phyloP scores from a whole-genome alignment of 2,797 vertebrate species.

The Platalea minor region DNA sequence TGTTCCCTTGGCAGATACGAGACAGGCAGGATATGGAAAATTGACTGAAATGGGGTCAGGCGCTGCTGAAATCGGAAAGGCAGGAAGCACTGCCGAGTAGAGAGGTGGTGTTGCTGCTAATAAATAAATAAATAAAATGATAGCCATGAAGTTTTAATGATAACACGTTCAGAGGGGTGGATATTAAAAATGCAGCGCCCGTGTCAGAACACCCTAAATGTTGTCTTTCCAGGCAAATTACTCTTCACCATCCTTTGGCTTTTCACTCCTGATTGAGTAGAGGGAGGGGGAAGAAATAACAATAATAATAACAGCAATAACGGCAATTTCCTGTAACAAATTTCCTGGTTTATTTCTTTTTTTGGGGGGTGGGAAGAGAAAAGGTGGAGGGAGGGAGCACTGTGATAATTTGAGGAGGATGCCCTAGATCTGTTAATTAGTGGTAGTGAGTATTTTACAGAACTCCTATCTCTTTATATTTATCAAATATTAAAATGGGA shows the following conservation, averaged over 20 bases:
- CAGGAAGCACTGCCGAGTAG: constrained; percentile 58
- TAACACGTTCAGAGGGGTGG: constrained; percentile 25
- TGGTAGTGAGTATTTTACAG: constrained; percentile 24
- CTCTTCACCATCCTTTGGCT: constrained; percentile 47
- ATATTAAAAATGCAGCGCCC: constrained; percentile 36
- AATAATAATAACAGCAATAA: constrained; percentile 20
- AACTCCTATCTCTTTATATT: constrained; percentile 51
- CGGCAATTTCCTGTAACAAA: neutral
- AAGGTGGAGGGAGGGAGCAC: neutral
- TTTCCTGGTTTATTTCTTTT: constrained; percentile 22
- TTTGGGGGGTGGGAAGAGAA: neutral
- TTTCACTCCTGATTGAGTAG: constrained; percentile 31
- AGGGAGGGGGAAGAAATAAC: constrained; percentile 26
- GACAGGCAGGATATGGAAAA: constrained; percentile 82
- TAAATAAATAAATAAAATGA: constrained; percentile 25
- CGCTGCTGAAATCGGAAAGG: constrained; percentile 72
- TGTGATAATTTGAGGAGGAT: constrained; percentile 45
- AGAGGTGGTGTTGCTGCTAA: constrained; percentile 52
- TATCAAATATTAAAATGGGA: constrained; percentile 77
- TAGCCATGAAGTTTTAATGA: constrained; percentile 70
- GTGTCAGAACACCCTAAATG: neutral
- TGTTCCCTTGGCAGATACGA: constrained; percentile 75
- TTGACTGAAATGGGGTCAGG: constrained; percentile 83
- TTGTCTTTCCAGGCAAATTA: constrained; percentile 60
- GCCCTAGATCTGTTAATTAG: constrained; percentile 40